Evolutionary conservation across 2,888 invertebrate genomes (phyloP).

Genomic region (Epinotia demarniana): DNA sequence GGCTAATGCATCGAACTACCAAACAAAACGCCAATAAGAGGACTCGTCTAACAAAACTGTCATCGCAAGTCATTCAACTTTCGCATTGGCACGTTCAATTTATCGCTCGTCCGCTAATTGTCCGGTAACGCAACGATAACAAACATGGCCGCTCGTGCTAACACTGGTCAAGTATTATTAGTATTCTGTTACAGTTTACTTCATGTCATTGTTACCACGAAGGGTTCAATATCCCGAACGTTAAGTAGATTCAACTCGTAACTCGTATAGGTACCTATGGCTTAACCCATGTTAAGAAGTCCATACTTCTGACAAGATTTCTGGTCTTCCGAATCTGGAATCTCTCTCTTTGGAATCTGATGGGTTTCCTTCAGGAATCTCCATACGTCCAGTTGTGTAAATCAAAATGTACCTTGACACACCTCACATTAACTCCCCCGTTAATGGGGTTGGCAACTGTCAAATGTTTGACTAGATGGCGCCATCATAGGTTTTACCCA

Average conservation of each 20-base stretch:
- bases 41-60: neutral
- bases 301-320: neutral
- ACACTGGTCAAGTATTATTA: neutral
- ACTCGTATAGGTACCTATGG: neutral
- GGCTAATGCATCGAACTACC: no score
- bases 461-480: no score
- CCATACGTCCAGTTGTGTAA: no score
- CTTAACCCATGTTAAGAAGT: no score
- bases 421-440: no score
- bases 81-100: conserved; percentile 12
- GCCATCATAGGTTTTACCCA: no score
- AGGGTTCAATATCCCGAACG: conserved; percentile 15
- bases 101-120: conserved; percentile 14
- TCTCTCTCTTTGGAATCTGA: no score
- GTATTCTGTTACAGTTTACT: neutral
- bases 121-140: conserved; percentile 10
- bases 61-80: conserved; percentile 6
- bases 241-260: neutral
- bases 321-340: no score
- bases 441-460: no score
- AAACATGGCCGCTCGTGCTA: neutral
- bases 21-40: no score
- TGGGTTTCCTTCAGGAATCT: neutral
- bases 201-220: neutral
- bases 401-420: no score